Evolutionary conservation across 2,888 invertebrate genomes (phyloP).

Genomic region (Acronicta psi): DNA sequence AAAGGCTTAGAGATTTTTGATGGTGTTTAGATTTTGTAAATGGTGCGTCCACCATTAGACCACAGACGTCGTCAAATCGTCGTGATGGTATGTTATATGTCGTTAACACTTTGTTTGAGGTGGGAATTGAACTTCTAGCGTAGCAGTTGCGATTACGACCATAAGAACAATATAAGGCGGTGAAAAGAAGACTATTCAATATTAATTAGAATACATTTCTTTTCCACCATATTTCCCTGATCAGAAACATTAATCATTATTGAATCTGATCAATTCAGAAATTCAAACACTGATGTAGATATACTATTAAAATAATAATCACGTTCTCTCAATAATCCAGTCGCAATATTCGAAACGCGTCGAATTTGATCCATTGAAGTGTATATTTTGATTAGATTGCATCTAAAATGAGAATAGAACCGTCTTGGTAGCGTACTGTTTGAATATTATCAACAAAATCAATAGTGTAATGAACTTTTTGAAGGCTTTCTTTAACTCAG

Average conservation of each 20-base stretch:
- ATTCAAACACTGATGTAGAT: slow-evolving; percentile 4
- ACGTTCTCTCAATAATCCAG: slow-evolving; percentile 24
- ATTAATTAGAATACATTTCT: no score
- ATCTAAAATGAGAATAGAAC: slow-evolving; percentile 15
- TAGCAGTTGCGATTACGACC: no score
- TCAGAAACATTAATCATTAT: background rate
- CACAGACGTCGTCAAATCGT: no score
- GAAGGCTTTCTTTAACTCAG: slow-evolving; percentile 21
- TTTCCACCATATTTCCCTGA: background rate
- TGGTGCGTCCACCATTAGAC: no score
- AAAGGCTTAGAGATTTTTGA: slow-evolving; percentile 14
- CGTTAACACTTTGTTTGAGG: no score
- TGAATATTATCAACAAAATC: slow-evolving; percentile 28
- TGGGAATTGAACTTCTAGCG: no score
- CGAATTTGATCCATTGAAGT: slow-evolving; percentile 24
- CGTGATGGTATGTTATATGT: no score
- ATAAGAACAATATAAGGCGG: no score
- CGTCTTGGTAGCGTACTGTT: slow-evolving; percentile 31
- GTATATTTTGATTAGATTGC: slow-evolving; percentile 25
- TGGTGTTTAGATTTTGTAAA: slow-evolving; percentile 4
- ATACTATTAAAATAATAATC: slow-evolving; percentile 32
- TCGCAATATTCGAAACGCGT: slow-evolving; percentile 35
- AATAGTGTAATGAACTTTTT: slow-evolving; percentile 41
- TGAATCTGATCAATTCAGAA: background rate
- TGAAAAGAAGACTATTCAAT: no score